These are phyloP conservation scores for Rhagoletis pomonella DNA, from an alignment of 1,140 invertebrate genomes.

Conservation along the genomic window DNA sequence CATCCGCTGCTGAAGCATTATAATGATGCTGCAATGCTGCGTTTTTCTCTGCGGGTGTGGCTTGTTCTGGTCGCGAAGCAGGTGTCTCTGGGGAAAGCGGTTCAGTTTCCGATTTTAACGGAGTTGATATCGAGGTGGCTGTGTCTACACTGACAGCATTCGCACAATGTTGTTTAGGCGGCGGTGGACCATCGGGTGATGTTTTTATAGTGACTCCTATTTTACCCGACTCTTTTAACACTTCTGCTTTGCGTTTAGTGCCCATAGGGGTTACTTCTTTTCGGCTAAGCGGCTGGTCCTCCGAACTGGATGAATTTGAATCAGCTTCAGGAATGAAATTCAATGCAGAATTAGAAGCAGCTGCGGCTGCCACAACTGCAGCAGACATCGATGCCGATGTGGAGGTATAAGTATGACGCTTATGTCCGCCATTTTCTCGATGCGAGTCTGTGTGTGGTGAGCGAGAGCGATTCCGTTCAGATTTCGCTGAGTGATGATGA, in stretches of 20 bases:
- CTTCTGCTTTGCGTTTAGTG: slow-evolving; percentile 88
- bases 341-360: slow-evolving; percentile 61
- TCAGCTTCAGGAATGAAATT: slow-evolving; percentile 68
- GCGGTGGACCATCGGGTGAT: slow-evolving; percentile 80
- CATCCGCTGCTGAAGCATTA: slow-evolving; percentile 60
- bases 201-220: slow-evolving; percentile 92
- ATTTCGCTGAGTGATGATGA: slow-evolving; percentile 67
- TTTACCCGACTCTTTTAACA: slow-evolving; percentile 89
- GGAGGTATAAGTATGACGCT: slow-evolving; percentile 53
- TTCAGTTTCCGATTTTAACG: slow-evolving; percentile 70
- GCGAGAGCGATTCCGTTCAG: slow-evolving; percentile 67
- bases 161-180: slow-evolving; percentile 73
- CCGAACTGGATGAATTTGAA: slow-evolving; percentile 71
- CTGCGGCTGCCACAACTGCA: slow-evolving; percentile 59
- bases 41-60: slow-evolving; percentile 58
- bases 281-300: slow-evolving; percentile 69
- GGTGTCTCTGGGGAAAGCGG: slow-evolving; percentile 72
- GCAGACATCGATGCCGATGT: slow-evolving; percentile 65
- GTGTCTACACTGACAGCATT: slow-evolving; percentile 58
- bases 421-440: slow-evolving; percentile 61
- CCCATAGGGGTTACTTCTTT: slow-evolving; percentile 71
- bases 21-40: slow-evolving; percentile 56
- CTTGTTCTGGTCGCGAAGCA: slow-evolving; percentile 66
- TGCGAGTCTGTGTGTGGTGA: slow-evolving; percentile 62
- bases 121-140: slow-evolving; percentile 69